A percentile compares a stretch with the other conserved stretches of the same genome.
Conservation (phyloP, 92 coral and sea anemone genomes). For the Blastomussa wellsi region DNA sequence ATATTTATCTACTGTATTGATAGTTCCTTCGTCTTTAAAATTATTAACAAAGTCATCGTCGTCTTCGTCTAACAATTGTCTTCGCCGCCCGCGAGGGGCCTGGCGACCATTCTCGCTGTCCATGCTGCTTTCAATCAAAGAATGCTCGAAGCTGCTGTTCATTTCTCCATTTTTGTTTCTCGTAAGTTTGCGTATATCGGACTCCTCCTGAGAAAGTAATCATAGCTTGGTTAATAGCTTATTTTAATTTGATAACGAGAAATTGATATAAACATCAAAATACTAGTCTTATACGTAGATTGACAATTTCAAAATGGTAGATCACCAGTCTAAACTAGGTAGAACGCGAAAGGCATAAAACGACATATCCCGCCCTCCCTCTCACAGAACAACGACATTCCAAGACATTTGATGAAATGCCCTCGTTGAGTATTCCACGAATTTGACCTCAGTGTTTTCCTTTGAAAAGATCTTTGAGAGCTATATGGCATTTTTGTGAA, state of each 20-base stretch:
- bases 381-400: too few relatives aligned
- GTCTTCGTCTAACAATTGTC: background rate
- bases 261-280: too few relatives aligned
- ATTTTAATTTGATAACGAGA: too few relatives aligned
- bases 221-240: background rate
- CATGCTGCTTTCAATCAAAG: conserved; percentile 20
- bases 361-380: too few relatives aligned
- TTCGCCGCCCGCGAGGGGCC: background rate
- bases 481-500: too few relatives aligned
- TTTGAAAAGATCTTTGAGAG: background rate
- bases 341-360: too few relatives aligned
- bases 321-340: too few relatives aligned
- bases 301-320: too few relatives aligned
- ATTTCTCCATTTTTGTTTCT: conserved; percentile 24
- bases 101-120: conserved; percentile 17
- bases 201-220: conserved; percentile 20
- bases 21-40: conserved; percentile 66
- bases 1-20: conserved; percentile 80
- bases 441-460: too few relatives aligned
- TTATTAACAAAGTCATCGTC: conserved; percentile 39
- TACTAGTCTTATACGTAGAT: too few relatives aligned
- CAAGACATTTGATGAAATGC: too few relatives aligned
- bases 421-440: too few relatives aligned
- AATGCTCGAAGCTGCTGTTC: conserved; percentile 14
- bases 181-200: conserved; percentile 33